Conservation (phyloP, 2,888 invertebrate species). For the Brachyptera risi region DNA sequence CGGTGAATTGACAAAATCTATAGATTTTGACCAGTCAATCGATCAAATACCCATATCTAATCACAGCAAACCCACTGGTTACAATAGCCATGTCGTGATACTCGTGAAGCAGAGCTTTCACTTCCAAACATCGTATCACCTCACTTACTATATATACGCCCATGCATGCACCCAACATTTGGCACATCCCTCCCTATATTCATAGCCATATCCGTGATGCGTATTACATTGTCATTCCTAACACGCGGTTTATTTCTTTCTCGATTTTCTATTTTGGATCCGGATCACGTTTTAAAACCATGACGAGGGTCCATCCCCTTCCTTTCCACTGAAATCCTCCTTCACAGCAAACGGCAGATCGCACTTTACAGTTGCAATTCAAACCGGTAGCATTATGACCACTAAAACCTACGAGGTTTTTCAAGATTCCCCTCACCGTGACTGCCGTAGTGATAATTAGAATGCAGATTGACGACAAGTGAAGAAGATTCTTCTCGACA, state of each 20-base stretch:
- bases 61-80: too few relatives aligned
- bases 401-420: background rate
- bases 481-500: constrained; percentile 7
- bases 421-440: background rate
- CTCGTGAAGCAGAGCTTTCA: too few relatives aligned
- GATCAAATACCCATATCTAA: too few relatives aligned
- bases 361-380: too few relatives aligned
- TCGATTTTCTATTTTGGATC: constrained; percentile 26
- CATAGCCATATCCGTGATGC: too few relatives aligned
- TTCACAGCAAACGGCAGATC: background rate
- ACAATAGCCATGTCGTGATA: too few relatives aligned
- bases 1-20: too few relatives aligned
- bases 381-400: background rate
- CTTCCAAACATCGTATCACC: too few relatives aligned
- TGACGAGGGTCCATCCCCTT: constrained; percentile 18
- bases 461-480: constrained; percentile 21
- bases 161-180: too few relatives aligned
- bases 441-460: constrained; percentile 26
- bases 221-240: constrained; percentile 23
- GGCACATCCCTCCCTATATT: too few relatives aligned
- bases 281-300: constrained; percentile 28
- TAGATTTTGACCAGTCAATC: too few relatives aligned
- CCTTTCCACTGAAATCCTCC: background rate
- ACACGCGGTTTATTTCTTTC: constrained; percentile 27
- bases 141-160: too few relatives aligned